These are phyloP conservation scores for Plemyria rubiginata DNA, from an alignment of 2,888 invertebrate species.

Conservation along the genomic window DNA sequence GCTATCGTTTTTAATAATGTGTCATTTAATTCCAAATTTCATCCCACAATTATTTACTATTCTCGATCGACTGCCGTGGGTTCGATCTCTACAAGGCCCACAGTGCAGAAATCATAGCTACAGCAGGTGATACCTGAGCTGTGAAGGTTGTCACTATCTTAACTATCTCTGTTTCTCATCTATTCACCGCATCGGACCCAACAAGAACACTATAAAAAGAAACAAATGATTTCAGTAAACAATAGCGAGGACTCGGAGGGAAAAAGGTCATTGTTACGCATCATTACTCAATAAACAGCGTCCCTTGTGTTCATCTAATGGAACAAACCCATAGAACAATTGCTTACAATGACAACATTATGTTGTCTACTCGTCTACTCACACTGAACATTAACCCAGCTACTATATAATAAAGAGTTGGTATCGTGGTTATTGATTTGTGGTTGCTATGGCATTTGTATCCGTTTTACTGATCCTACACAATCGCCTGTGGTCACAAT, in stretches of 20 bases:
- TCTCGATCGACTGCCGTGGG: no score
- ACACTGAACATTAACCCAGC: slow-evolving; percentile 13
- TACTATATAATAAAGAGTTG: slow-evolving; percentile 7
- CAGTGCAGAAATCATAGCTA: no score
- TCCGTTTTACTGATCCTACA: neutral
- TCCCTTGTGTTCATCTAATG: slow-evolving; percentile 49
- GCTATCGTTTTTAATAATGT: neutral
- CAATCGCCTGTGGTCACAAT: neutral
- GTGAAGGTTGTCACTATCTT: neutral
- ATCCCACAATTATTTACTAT: no score
- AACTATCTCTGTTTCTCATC: slow-evolving; percentile 16
- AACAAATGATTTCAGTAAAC: slow-evolving; percentile 54
- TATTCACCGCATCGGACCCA: slow-evolving; percentile 23
- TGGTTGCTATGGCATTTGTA: slow-evolving; percentile 6
- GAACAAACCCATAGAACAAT: slow-evolving; percentile 40
- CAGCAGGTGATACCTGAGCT: neutral
- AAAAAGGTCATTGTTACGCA: slow-evolving; percentile 68
- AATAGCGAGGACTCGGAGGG: slow-evolving; percentile 57
- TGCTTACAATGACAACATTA: slow-evolving; percentile 20
- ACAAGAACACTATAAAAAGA: slow-evolving; percentile 44
- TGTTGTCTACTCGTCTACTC: neutral
- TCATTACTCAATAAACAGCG: slow-evolving; percentile 63
- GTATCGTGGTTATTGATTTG: slow-evolving; percentile 17
- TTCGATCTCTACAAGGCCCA: no score
- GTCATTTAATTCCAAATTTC: no score